Percentiles rank a stretch among this genome's conserved stretches.
phyloP scores from a whole-genome alignment of 2,888 invertebrate species.

The Torymus auratus region DNA sequence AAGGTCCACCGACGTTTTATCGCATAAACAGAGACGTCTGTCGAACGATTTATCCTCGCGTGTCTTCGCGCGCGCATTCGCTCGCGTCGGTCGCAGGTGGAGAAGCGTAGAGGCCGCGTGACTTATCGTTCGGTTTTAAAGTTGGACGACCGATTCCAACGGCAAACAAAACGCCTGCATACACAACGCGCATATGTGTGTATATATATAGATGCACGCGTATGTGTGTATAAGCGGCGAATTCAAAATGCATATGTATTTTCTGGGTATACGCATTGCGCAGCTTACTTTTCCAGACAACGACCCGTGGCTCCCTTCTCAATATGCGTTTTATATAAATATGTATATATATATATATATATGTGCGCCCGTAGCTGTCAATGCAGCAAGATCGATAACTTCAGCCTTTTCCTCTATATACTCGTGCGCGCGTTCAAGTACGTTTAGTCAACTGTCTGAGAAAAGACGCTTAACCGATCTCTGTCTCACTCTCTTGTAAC shows the following conservation, averaged over 20 bases:
- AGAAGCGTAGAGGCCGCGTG: not conserved
- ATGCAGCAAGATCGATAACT: slow-evolving; percentile 39
- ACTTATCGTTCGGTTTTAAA: slow-evolving; percentile 33
- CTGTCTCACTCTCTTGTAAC: not conserved
- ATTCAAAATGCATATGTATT: no score
- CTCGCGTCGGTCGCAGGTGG: slow-evolving; percentile 19
- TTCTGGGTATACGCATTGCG: no score
- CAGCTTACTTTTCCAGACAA: no score
- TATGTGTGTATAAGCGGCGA: no score
- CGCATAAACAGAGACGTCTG: slow-evolving; percentile 43
- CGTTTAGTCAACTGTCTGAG: slow-evolving; percentile 32
- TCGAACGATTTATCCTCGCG: slow-evolving; percentile 25
- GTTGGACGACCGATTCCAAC: slow-evolving; percentile 27
- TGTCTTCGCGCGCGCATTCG: not conserved
- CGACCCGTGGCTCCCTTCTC: no score
- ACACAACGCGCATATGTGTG: no score
- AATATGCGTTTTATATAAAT: not conserved
- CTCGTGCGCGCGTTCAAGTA: not conserved
- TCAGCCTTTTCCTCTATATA: not conserved
- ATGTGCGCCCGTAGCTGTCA: slow-evolving; percentile 11
- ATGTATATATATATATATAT: not conserved
- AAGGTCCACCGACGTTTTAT: slow-evolving; percentile 46
- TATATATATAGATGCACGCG: not conserved
- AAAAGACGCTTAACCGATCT: not conserved
- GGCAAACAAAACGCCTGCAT: slow-evolving; percentile 19